Evolutionary conservation across 2,113 vertebrate genomes (phyloP).

Genomic region (Rhinichthys klamathensis): DNA sequence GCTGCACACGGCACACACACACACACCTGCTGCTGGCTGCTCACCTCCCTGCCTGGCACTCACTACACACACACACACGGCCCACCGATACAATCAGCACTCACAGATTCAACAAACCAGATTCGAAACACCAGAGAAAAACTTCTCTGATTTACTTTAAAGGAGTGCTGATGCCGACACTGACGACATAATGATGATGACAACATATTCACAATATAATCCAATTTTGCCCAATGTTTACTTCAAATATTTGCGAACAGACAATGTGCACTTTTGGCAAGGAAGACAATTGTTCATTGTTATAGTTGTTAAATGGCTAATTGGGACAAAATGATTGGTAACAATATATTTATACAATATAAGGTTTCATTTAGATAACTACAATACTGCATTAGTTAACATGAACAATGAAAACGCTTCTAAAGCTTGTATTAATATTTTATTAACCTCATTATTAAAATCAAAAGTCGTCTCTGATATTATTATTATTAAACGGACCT

Average conservation of each 20-base stretch:
- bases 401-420: too few relatives aligned
- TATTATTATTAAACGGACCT: too few relatives aligned
- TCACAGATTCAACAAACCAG: too few relatives aligned
- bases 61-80: slow-evolving; percentile 54
- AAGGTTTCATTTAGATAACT: too few relatives aligned
- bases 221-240: background rate
- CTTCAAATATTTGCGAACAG: background rate
- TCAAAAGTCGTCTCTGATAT: too few relatives aligned
- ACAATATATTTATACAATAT: too few relatives aligned
- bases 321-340: background rate
- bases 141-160: background rate
- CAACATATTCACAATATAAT: background rate
- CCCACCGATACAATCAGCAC: background rate
- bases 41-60: slow-evolving; percentile 62
- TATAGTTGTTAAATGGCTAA: background rate
- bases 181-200: background rate
- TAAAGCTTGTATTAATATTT: too few relatives aligned
- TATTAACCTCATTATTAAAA: too few relatives aligned
- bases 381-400: too few relatives aligned
- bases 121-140: background rate
- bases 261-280: background rate
- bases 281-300: background rate
- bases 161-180: background rate
- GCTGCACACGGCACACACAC: slow-evolving; percentile 65
- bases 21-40: slow-evolving; percentile 66